Base-by-base conservation (phyloP, 2,797 vertebrate species). In the Pantherophis vulpinus region DNA sequence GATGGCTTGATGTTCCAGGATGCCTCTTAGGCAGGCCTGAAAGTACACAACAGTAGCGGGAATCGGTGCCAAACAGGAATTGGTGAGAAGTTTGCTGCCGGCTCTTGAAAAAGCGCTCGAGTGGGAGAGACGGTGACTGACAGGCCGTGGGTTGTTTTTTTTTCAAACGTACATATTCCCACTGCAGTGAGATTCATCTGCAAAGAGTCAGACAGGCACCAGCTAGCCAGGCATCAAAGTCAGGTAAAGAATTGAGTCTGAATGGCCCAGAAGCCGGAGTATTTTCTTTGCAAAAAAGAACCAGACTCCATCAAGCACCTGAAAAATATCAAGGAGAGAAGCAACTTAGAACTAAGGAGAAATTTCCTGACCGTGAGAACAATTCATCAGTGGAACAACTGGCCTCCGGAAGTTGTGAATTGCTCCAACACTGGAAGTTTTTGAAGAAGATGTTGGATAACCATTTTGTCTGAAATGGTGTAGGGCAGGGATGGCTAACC, bases 1-100 rank as follows among this genome's bases (percentile, higher is more conserved):
- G 92, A 27, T 3, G 54, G 86, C 88, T 55, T 79, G 88, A 93
- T 3, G 0, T 95, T 89, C 92, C 94, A 92, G 94, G 90, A 74
- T 90, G 37, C 63, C 4, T 7, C 83, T 87, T 55, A 58, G 88
- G 87, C 1, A 90, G 27, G 11, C 93, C 93, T 92, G 87, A 23
- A 20, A 37, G 6, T 90, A 25, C 18, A 14, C 29, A 20, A 1
- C 23, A 3, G 20, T 20, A 0, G 51, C 79, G 42, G 47, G 1
- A 47, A 86, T 70, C 61, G 0, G 13, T 5, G 55, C 55, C 93
- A 1, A n/a, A 16, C 2, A 5, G 1, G 0, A 20, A 37, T 18
- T 88, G 23, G 54, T 18, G 91, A 70, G 51, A 42, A 88, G 93
- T 92, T 91, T 27, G 96, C 93, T 87, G 91, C 91, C 95, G 96